These are phyloP conservation scores for Molanna angustata DNA, from an alignment of 2,888 invertebrate genomes.

Conservation along the genomic window DNA sequence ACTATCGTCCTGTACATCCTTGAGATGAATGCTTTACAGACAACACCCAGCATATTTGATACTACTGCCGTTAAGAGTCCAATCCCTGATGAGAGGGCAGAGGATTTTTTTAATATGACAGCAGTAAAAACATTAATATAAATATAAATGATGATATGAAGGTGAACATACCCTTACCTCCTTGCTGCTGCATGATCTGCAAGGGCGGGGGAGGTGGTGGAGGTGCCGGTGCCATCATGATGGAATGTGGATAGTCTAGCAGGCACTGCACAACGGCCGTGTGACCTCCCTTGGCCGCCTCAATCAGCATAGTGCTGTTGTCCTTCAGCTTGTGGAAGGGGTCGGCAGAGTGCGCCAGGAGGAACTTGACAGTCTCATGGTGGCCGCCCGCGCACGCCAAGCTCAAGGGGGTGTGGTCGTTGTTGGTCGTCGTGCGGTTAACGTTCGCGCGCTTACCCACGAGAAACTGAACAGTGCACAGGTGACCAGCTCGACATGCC, in stretches of 20 bases:
- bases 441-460: slow-evolving; percentile 84
- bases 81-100: no score
- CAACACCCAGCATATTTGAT: no score
- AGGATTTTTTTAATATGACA: no score
- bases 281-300: slow-evolving; percentile 97
- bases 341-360: slow-evolving; percentile 90
- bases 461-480: slow-evolving; percentile 94
- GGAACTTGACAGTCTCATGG: slow-evolving; percentile 86
- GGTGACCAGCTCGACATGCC: slow-evolving; percentile 93
- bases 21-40: no score
- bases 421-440: slow-evolving; percentile 86
- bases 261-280: slow-evolving; percentile 92
- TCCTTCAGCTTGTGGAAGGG: slow-evolving; percentile 97
- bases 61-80: no score
- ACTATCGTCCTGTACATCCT: no score
- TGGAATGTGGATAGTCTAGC: slow-evolving; percentile 89
- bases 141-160: no score
- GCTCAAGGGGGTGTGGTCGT: slow-evolving; percentile 96
- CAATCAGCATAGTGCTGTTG: slow-evolving; percentile 97
- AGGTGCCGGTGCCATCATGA: slow-evolving; percentile 63
- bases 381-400: slow-evolving; percentile 97
- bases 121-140: no score
- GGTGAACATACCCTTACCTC: no score
- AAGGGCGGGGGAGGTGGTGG: slow-evolving; percentile 43
- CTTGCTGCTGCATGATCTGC: slow-evolving; percentile 39